These are phyloP conservation scores for Stegastes partitus DNA, from an alignment of 2,113 vertebrate species.

Conservation along the genomic window DNA sequence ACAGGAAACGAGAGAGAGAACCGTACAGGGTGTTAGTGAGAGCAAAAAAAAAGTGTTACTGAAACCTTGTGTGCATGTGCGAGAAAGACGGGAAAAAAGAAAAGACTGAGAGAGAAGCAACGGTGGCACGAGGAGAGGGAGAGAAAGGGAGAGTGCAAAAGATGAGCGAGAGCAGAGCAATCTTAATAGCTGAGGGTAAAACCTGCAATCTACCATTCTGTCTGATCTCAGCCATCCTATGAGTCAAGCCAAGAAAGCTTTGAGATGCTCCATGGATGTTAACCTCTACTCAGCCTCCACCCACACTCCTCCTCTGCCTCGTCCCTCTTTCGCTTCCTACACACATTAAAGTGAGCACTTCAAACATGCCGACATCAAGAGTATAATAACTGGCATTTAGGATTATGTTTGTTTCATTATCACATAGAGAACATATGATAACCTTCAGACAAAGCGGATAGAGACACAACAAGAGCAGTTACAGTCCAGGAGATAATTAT, in stretches of 20 bases:
- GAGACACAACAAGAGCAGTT: not conserved
- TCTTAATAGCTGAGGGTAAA: slow-evolving; percentile 68
- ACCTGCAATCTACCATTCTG: slow-evolving; percentile 76
- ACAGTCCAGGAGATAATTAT: not conserved
- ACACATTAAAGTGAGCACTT: slow-evolving; percentile 58
- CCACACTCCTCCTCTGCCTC: slow-evolving; percentile 56
- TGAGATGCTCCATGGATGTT: slow-evolving; percentile 70
- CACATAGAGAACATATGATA: slow-evolving; percentile 28
- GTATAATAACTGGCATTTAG: slow-evolving; percentile 56
- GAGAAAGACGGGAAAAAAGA: slow-evolving; percentile 9
- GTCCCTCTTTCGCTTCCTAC: slow-evolving; percentile 34
- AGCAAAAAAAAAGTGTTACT: slow-evolving; percentile 52
- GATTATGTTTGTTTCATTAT: slow-evolving; percentile 41
- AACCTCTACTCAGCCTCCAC: slow-evolving; percentile 68
- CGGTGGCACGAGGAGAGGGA: slow-evolving; percentile 10
- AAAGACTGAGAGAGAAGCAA: slow-evolving; percentile 15
- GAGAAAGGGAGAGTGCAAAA: slow-evolving; percentile 25
- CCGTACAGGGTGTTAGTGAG: slow-evolving; percentile 40
- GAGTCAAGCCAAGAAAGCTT: slow-evolving; percentile 72
- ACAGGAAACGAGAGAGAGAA: slow-evolving; percentile 23
- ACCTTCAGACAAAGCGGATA: slow-evolving; percentile 13
- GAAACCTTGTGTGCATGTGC: slow-evolving; percentile 30
- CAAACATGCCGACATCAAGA: slow-evolving; percentile 56
- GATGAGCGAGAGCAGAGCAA: slow-evolving; percentile 50
- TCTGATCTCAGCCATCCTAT: slow-evolving; percentile 72